Base-by-base conservation (phyloP, 2,113 vertebrate genomes). In the Mus pahari region DNA sequence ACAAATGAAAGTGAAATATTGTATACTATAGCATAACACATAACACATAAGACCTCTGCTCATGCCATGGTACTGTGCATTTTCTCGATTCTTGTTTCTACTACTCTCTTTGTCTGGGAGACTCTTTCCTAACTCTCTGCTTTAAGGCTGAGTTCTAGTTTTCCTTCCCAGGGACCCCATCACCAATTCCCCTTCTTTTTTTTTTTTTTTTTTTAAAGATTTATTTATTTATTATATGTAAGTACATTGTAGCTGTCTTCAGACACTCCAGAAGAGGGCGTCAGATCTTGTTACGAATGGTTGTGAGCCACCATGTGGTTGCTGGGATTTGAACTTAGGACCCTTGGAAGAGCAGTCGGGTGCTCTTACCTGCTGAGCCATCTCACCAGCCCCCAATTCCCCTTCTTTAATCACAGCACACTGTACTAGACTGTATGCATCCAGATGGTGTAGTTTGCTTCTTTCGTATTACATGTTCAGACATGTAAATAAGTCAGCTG, bases 1-100 rank as follows among this genome's bases (percentile, higher is more conserved):
- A 8, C 24, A 66, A 95, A 98, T 83, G 90, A 97, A 97, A 95
- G 36, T 33, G 24, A 91, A 91, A 78, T 48, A 90, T 22, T 62
- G 64, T 28, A 89, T 55, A 92, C 26, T 73, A 50, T 33, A 58
- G 81, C 31, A 45, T 62, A 89, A 77, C n/a, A 91, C 22, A n/a
- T 8, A 31, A 75, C 53, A 68, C 0, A 4, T 62, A 36, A 31
- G 53, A 62, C 9, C 20, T 5, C 8, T 12, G 33, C 24, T 95
- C 19, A 42, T 45, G 66, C 50, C 66, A 74, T 22, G 2, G 60
- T 62, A 7, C 84, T 94, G 33, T 62, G 77, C 17, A 45, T 66
- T 82, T 82, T 81, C 22, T 78, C 78, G 31, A 50, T 33, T 77
- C 58, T 87, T 12, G 48, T 87, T 50, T 50, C 4, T 2, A 58